Evolutionary conservation across 2,113 vertebrate genomes (phyloP), one percentile per base, ranked within the genome.

Genomic region (Ailurus styani): DNA sequence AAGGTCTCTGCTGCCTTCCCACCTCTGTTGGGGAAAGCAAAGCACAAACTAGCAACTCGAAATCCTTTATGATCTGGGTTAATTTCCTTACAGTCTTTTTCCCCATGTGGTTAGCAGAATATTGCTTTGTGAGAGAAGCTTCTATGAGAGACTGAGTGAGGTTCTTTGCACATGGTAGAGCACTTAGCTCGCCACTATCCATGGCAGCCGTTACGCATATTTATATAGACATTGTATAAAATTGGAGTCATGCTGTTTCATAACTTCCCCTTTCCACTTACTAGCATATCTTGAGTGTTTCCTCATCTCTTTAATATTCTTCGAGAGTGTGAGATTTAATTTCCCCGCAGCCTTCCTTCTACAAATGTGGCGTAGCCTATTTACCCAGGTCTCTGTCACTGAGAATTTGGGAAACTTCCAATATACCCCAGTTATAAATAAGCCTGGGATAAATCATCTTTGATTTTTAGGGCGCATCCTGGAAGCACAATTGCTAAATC

Each of bases 181-280:
- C 47, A 47, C 60, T 23, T 29, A 52, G 66, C 10, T 79, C 20
- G 29, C 31, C 88, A 40, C 40, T 42, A 29, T n/a, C 27, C 62
- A 27, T 20, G 52, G 82, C 29, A 91, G 87, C 45, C 66, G 29
- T 17, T 72, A 40, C 3, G 40, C 66, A 60, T 62, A 93, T 93
- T 97, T 97, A 95, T 66, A 47, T 40, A 93, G 73, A 95, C 92
- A 73, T 54, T 90, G 81, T 66, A 90, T 95, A 93, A 97, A 90
- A 86, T 73, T 66, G 94, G 64, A 96, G 64, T 95, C 90, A 29
- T 94, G 90, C 97, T 96, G 93, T 77, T 97, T 95, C 78, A 97
- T 78, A 95, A 90, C 84, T 96, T 98, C 90, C 95, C 60, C 88
- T 64, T 92, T 77, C 88, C 82, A 89, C 57, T 70, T 82, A 64